These are phyloP conservation scores for Holocentrus rufus DNA, from an alignment of 2,797 vertebrate species.

Conservation along the genomic window DNA sequence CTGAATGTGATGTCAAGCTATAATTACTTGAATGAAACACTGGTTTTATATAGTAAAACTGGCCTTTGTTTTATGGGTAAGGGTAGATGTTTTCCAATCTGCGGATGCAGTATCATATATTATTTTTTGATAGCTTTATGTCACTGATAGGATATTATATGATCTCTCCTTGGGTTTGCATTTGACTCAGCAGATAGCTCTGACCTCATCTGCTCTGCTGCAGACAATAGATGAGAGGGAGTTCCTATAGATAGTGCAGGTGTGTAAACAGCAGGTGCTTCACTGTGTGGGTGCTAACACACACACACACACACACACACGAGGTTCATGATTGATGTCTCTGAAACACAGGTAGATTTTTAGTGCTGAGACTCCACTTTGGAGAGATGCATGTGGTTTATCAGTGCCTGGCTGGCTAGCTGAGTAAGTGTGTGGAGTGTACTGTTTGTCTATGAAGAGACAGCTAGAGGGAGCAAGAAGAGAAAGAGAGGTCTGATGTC, in stretches of 20 bases:
- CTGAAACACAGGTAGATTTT: constrained; percentile 67
- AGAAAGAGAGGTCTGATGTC: constrained; percentile 28
- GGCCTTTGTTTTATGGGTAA: neutral
- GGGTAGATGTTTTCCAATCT: constrained; percentile 15
- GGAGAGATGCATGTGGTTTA: constrained; percentile 65
- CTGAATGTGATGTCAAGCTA: neutral
- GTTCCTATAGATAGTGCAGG: constrained; percentile 70
- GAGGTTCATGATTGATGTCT: constrained; percentile 73
- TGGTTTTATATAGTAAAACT: neutral
- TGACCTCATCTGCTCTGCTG: constrained; percentile 67
- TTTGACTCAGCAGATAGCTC: constrained; percentile 69
- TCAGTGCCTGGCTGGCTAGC: constrained; percentile 58
- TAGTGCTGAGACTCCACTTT: constrained; percentile 83
- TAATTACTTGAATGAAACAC: too few species aligned
- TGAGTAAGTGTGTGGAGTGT: constrained; percentile 54
- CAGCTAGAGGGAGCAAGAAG: constrained; percentile 3
- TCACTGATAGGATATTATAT: constrained; percentile 49
- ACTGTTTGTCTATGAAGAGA: constrained; percentile 44
- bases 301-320: neutral
- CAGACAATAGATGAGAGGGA: constrained; percentile 55
- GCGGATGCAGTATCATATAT: constrained; percentile 28
- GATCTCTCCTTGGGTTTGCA: constrained; percentile 45
- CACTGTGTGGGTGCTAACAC: neutral
- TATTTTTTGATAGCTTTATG: constrained; percentile 40
- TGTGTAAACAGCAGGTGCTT: constrained; percentile 75